Percentiles rank a stretch among this genome's conserved stretches.
Evolutionary conservation across 2,888 invertebrate genomes (phyloP).

Genomic region (Ophion ventricosus): DNA sequence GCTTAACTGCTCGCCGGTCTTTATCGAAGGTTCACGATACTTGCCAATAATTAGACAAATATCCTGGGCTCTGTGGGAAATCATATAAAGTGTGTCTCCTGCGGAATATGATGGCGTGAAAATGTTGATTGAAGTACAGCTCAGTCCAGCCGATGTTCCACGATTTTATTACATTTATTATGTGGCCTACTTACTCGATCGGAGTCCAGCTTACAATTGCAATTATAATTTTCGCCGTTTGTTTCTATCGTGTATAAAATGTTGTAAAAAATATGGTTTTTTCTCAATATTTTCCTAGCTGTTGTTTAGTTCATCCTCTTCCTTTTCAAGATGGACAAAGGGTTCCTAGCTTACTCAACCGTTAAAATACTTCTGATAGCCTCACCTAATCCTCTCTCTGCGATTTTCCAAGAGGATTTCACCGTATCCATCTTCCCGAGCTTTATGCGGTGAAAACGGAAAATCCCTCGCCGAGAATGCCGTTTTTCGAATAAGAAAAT

Average conservation of each 20-base stretch:
- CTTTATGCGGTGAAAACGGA: slow-evolving; percentile 19
- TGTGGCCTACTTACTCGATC: no score
- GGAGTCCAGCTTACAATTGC: background rate
- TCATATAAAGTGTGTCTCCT: background rate
- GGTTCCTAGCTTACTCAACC: slow-evolving; percentile 8
- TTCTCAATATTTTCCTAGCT: slow-evolving; percentile 9
- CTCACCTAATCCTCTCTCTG: slow-evolving; percentile 49
- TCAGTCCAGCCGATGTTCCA: no score
- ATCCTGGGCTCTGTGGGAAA: background rate
- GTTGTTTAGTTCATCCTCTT: slow-evolving; percentile 13
- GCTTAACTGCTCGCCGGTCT: no score
- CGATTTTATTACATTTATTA: background rate
- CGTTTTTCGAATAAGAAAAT: slow-evolving; percentile 13
- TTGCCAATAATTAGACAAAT: slow-evolving; percentile 17
- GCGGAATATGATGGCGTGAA: background rate
- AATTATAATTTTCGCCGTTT: background rate
- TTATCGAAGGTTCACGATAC: background rate
- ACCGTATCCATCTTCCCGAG: slow-evolving; percentile 35
- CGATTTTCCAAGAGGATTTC: slow-evolving; percentile 44
- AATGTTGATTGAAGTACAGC: slow-evolving; percentile 14
- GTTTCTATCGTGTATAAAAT: background rate
- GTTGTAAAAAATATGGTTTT: background rate
- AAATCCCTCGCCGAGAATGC: slow-evolving; percentile 25
- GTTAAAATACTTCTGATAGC: slow-evolving; percentile 28
- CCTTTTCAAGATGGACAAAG: slow-evolving; percentile 30